Evolutionary conservation across 2,797 vertebrate genomes (phyloP).

Genomic region (Thripadectes ignobilis): DNA sequence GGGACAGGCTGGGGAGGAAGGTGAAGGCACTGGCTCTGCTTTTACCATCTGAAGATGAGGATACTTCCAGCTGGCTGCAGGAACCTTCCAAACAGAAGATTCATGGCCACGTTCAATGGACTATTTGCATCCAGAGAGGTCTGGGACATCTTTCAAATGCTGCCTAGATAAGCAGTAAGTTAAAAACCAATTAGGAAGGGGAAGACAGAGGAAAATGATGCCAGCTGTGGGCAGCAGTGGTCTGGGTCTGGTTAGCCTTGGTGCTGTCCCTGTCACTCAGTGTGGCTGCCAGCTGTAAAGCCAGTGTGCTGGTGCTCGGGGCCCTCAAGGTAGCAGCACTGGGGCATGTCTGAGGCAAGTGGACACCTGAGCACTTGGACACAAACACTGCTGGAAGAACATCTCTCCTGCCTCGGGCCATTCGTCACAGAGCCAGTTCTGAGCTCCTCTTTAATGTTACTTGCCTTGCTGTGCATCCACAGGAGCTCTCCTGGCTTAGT

Average conservation of each 20-base stretch:
- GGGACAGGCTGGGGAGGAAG: neutral
- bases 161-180: slow-evolving; percentile 39
- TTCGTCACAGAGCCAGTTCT: neutral
- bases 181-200: neutral
- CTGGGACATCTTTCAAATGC: neutral
- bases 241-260: neutral
- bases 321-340: slow-evolving; percentile 44
- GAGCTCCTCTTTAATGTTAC: neutral
- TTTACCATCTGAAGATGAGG: neutral
- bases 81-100: neutral
- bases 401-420: neutral
- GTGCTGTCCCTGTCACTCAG: neutral
- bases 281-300: neutral
- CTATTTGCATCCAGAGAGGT: neutral
- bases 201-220: neutral
- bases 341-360: neutral
- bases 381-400: neutral
- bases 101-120: neutral
- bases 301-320: slow-evolving; percentile 3
- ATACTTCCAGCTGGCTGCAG: neutral
- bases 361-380: neutral
- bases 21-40: neutral
- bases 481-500: neutral
- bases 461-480: neutral
- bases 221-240: neutral